phyloP scores from a whole-genome alignment of 1,140 invertebrate genomes.

The Andricus grossulariae region DNA sequence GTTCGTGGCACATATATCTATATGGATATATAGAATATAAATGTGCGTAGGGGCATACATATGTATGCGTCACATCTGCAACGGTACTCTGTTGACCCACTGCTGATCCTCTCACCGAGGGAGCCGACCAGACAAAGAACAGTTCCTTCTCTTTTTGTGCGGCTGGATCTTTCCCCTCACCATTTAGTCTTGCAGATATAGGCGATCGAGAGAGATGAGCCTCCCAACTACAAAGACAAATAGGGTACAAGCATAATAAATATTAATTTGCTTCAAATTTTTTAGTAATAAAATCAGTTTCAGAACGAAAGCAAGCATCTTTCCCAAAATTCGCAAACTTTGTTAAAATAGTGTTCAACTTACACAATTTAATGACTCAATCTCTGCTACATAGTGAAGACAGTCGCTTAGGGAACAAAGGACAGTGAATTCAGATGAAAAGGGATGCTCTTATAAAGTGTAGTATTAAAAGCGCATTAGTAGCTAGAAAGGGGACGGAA shows the following conservation, averaged over 20 bases:
- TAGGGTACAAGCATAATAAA: too few species aligned
- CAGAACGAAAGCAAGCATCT: too few species aligned
- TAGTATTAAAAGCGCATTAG: neutral
- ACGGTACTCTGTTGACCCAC: conserved; percentile 60
- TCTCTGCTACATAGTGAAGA: neutral
- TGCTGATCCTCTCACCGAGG: conserved; percentile 44
- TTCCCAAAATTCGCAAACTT: too few species aligned
- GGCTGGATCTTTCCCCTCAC: conserved; percentile 15
- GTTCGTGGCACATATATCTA: neutral
- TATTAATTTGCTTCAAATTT: too few species aligned
- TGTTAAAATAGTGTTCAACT: too few species aligned
- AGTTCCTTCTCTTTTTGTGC: conserved; percentile 41
- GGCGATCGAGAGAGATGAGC: too few species aligned
- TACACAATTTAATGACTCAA: too few species aligned
- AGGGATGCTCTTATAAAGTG: neutral
- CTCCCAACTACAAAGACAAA: too few species aligned
- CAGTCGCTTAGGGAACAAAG: neutral
- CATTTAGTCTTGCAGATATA: neutral
- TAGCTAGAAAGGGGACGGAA: neutral
- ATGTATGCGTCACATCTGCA: conserved; percentile 38
- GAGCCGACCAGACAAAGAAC: conserved; percentile 57
- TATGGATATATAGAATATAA: neutral
- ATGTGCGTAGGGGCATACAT: neutral
- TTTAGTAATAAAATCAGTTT: too few species aligned
- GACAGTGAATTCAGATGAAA: neutral